Percentiles rank a stretch among this genome's conserved stretches.
phyloP scores from a whole-genome alignment of 2,888 invertebrate genomes.

The Lottia gigantea region DNA sequence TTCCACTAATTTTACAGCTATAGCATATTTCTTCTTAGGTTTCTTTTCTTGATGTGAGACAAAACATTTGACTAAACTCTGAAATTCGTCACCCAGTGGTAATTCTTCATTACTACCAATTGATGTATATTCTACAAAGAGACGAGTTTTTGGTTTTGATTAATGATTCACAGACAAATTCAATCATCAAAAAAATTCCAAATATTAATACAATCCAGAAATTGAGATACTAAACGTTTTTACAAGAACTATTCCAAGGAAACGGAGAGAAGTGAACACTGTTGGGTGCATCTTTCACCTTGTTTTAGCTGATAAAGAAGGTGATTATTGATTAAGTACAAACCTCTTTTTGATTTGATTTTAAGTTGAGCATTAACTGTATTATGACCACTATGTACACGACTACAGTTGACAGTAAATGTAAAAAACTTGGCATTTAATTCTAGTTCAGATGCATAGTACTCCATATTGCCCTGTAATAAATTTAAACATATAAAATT shows the following conservation, averaged over 20 bases:
- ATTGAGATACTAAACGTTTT: too few relatives aligned
- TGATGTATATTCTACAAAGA: conserved; percentile 59
- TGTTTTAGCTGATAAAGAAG: not conserved
- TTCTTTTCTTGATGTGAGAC: conserved; percentile 57
- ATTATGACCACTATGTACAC: conserved; percentile 66
- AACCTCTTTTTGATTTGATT: conserved; percentile 61
- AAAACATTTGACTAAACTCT: conserved; percentile 62
- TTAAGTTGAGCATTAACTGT: conserved; percentile 67
- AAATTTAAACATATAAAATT: not conserved
- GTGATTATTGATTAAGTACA: not conserved
- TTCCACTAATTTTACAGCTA: conserved; percentile 58
- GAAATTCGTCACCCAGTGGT: conserved; percentile 67
- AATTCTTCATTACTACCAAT: conserved; percentile 65
- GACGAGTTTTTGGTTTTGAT: not conserved
- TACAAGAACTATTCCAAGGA: too few relatives aligned
- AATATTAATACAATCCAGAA: conserved; percentile 4
- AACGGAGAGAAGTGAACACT: not conserved
- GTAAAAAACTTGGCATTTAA: conserved; percentile 65
- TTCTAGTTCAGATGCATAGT: conserved; percentile 63
- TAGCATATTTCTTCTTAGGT: conserved; percentile 45
- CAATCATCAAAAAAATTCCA: not conserved
- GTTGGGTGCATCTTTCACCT: not conserved
- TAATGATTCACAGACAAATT: not conserved
- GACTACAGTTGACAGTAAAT: conserved; percentile 63
- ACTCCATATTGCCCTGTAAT: conserved; percentile 61